Evolutionary conservation across 2,797 vertebrate genomes (phyloP), one percentile per base, ranked within the genome.

Genomic region (Ptychobarbus kaznakovi): DNA sequence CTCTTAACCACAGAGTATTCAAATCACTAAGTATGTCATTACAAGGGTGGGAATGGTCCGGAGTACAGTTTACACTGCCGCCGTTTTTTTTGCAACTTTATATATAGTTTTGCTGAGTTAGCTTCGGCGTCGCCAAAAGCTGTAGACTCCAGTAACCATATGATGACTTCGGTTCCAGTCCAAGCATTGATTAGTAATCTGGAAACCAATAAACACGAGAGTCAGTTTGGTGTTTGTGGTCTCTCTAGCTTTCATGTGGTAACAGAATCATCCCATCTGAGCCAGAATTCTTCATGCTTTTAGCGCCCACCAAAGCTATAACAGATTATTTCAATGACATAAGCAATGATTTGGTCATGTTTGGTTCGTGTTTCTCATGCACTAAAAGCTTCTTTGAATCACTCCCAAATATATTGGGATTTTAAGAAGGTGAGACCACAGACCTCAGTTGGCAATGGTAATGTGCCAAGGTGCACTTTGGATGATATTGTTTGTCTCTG

Each of bases 341-440:
- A 76, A 76, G 44, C 44, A 25, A 53, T 76, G n/a, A 53, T 83
- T 83, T 66, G 58, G 28, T 46, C 58, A 40, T 76, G 70, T 51
- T 53, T 51, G 82, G 44, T 68, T 66, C 46, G 2, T 75, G 70
- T 66, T 76, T 66, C 58, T 83, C 42, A 35, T 68, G 46, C 82
- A 22, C 61, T 83, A 51, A 76, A 53, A 66, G 61, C 73, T 83
- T 76, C 35, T 49, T 75, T 74, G 32, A 76, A 53, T 76, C 44
- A 18, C 22, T 76, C 32, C 72, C 72, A 76, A 53, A 83, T 76
- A 65, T 66, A 40, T 11, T 65, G 28, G 15, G 42, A 42, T 53
- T 83, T 76, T 53, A 53, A 18, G 15, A 83, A 75, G 61, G 81
- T 49, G 22, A 28, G 15, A 83, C 82, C 61, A 66, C 72, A 76